Conservation (phyloP, 2,113 vertebrate genomes). For the mouse (Mus musculus) region DNA sequence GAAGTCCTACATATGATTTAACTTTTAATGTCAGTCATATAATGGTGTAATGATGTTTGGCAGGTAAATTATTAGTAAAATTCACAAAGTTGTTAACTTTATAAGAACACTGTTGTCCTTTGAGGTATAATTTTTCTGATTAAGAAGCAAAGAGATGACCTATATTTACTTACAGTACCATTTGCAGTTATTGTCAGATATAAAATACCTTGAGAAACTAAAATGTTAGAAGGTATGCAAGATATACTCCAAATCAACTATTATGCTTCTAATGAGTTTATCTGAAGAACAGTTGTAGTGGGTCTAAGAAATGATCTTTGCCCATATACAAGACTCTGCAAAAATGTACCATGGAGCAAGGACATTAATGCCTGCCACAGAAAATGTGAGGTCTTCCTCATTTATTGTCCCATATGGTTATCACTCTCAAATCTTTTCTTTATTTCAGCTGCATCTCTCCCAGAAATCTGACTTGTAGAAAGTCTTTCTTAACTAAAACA, state of each 20-base stretch:
- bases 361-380: rapidly evolving
- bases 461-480: not conserved
- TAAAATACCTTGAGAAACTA: not conserved
- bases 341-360: not conserved
- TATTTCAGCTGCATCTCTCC: not conserved
- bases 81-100: not conserved
- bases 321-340: not conserved
- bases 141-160: not conserved
- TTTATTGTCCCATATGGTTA: rapidly evolving
- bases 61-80: slow-evolving; percentile 1
- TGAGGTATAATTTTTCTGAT: not conserved
- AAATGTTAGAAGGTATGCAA: not conserved
- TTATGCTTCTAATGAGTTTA: not conserved
- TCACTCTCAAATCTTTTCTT: not conserved
- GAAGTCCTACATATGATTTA: not conserved
- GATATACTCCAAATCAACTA: not conserved
- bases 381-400: rapidly evolving
- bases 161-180: not conserved
- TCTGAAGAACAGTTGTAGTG: not conserved
- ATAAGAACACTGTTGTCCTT: not conserved
- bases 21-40: not conserved
- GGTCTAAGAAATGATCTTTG: not conserved
- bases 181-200: not conserved
- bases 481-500: not conserved
- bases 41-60: not conserved